phyloP scores from a whole-genome alignment of 1,140 invertebrate genomes.

The Caligus rogercresseyi region DNA sequence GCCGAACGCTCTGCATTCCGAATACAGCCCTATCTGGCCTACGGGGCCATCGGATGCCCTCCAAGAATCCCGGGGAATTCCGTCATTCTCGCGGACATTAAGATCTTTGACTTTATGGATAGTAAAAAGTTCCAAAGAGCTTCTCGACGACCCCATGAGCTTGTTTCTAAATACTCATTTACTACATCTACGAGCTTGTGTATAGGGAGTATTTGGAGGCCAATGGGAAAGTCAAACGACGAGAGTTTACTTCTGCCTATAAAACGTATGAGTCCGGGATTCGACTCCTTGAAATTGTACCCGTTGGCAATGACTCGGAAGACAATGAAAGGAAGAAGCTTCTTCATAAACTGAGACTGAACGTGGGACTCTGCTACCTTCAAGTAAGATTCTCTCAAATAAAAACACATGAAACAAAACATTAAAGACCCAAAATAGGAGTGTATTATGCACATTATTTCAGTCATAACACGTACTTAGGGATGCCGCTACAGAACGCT shows the following conservation, averaged over 20 bases:
- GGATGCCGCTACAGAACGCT: too few relatives aligned
- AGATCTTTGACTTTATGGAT: background rate
- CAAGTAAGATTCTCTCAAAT: background rate
- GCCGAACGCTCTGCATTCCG: conserved; percentile 2
- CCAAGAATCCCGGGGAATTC: background rate
- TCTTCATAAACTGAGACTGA: background rate
- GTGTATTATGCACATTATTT: too few relatives aligned
- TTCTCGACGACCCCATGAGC: background rate
- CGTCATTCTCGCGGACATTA: conserved; percentile 6
- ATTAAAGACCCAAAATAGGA: too few relatives aligned
- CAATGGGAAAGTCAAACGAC: background rate
- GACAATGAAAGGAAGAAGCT: background rate
- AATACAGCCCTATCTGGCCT: conserved; percentile 7
- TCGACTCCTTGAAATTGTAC: background rate
- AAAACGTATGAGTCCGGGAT: background rate
- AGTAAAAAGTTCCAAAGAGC: background rate
- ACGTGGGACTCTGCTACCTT: background rate
- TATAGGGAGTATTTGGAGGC: background rate
- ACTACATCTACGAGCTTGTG: background rate
- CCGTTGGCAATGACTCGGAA: background rate
- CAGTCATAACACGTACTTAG: too few relatives aligned
- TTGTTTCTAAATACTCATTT: background rate
- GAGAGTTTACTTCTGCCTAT: background rate
- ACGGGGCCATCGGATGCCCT: conserved; percentile 4
- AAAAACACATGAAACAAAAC: too few relatives aligned